Percentiles rank a stretch among this genome's conserved stretches.
Evolutionary conservation across 2,797 vertebrate genomes (phyloP).

Genomic region (Alauda arvensis): DNA sequence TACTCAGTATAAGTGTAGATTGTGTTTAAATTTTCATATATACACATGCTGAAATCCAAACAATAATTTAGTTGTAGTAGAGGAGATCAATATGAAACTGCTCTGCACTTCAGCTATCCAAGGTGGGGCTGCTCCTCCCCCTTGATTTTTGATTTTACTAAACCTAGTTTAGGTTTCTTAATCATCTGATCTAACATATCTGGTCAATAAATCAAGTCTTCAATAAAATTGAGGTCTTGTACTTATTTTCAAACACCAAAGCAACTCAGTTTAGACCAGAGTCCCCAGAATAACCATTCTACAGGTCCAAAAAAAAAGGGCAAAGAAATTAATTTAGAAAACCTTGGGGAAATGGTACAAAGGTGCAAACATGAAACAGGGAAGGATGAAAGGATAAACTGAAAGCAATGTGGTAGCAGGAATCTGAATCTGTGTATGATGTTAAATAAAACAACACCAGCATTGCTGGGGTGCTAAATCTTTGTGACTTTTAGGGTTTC

Average conservation of each 20-base stretch:
- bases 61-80: not conserved
- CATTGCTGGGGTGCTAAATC: not conserved
- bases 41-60: not conserved
- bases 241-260: not conserved
- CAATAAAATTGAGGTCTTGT: not conserved
- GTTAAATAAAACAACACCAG: not conserved
- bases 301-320: not conserved
- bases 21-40: not conserved
- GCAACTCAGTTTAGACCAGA: not conserved
- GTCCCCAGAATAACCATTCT: not conserved
- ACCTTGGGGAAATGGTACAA: accelerated
- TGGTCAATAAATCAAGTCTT: not conserved
- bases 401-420: not conserved
- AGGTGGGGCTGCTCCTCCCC: accelerated
- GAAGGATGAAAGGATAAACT: not conserved
- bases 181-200: not conserved
- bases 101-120: not conserved
- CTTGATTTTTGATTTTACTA: not conserved
- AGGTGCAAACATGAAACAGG: not conserved
- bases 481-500: accelerated
- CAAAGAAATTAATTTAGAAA: not conserved
- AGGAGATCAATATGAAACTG: not conserved
- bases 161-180: not conserved
- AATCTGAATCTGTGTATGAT: not conserved
- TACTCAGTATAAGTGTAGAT: not conserved